Evolutionary conservation across 2,888 invertebrate genomes (phyloP), one percentile per base, ranked within the genome.

Genomic region (Lochmaea capreae): DNA sequence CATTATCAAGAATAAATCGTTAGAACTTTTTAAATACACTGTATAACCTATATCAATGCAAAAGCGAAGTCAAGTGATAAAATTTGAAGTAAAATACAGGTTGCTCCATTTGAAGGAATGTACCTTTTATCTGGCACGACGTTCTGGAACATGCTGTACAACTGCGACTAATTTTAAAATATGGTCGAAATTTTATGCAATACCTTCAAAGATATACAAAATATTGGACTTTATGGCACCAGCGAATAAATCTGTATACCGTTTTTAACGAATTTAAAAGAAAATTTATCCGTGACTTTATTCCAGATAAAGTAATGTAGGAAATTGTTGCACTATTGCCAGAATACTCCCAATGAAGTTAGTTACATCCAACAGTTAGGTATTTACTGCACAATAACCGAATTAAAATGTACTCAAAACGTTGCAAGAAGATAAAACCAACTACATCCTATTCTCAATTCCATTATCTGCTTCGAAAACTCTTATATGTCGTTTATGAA

Each of bases 401-500:
- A 58, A 71, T 71, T 71, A 71, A 71, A 71, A 58, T 68, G 61
- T 68, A 68, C 33, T 68, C 62, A 62, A 62, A 68, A 68, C 52
- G 68, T 68, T 68, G 68, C 71, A 71, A 71, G 71, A 71, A 57
- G 71, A 71, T 58, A 65, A 65, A 71, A 71, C 63, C 46, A 57
- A 71, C 71, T 65, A 71, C 71, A 65, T 65, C 57, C 71, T 65
- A 65, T 71, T 71, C 71, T 22, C 65, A 46, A 71, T 71, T 71
- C 65, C 57, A 71, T 71, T 71, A 71, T 71, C 71, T 71, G 58
- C 71, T 63, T 69, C 62, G 73, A 72, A 72, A 73, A 76, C 71
- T 76, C 71, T 71, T 71, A 73, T 63, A 73, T 63, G 67, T 67
- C 76, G 71, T 73, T 76, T 76, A 71, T 42, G 76, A 54, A 71